phyloP scores from a whole-genome alignment of 2,888 invertebrate genomes.

The Apodemia zela region DNA sequence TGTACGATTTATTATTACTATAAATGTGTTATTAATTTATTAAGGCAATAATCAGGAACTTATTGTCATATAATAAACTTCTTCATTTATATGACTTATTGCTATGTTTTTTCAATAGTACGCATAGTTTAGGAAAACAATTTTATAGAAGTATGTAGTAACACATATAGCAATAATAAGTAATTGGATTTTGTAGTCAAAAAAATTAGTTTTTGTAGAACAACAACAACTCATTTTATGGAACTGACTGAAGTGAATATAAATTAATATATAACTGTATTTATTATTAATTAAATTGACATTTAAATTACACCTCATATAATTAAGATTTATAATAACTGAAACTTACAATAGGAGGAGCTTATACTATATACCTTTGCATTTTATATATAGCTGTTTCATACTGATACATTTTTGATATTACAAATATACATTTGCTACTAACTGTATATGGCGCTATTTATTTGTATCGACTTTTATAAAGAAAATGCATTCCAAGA shows the following conservation, averaged over 20 bases:
- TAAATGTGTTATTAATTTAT: no score
- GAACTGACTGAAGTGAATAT: not conserved
- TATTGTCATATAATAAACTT: no score
- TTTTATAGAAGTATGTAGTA: no score
- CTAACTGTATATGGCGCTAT: slow-evolving; percentile 22
- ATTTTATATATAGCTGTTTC: slow-evolving; percentile 17
- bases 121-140: no score
- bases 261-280: not conserved
- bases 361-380: slow-evolving; percentile 23
- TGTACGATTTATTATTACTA: no score
- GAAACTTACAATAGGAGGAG: slow-evolving; percentile 21
- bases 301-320: not conserved
- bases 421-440: slow-evolving; percentile 14
- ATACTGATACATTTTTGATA: slow-evolving; percentile 12
- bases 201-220: not conserved
- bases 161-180: no score
- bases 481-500: slow-evolving; percentile 65
- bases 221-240: not conserved
- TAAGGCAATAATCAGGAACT: no score
- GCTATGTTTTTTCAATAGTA: no score
- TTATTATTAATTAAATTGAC: not conserved
- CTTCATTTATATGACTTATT: no score
- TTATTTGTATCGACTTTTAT: slow-evolving; percentile 28
- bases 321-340: not conserved
- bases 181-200: no score